Evolutionary conservation across 2,113 vertebrate genomes (phyloP), one percentile per base, ranked within the genome.

Genomic region (Montifringilla adamsi): DNA sequence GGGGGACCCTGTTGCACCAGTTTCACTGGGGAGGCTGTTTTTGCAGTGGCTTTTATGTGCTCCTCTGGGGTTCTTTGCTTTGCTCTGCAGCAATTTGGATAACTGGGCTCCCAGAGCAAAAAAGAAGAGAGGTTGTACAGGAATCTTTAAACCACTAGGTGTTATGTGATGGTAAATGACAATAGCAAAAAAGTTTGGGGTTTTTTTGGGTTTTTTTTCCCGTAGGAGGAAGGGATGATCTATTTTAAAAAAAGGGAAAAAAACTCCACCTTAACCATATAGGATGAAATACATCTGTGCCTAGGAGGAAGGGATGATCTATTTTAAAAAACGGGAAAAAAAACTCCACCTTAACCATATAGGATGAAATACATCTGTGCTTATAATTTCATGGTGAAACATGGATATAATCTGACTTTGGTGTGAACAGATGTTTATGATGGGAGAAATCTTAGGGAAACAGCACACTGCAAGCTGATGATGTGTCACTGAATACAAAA

Each of bases 181-280:
- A 73, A 14, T 11, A 74, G 11, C 16, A 77, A 64, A 44, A 26
- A 22, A 35, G 9, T 2, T 0, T 10, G 22, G 22, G 1, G 14
- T 30, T 31, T 24, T 31, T n/a, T 16, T 5, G 9, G 47, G 47
- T 3, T 0, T 11, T 30, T 27, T 24, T n/a, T n/a, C n/a, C n/a
- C n/a, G n/a, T 20, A 17, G 27, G 21, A 88, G 50, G 8, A 89
- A n/a, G 10, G 23, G 10, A 33, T 67, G 13, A n/a, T 75, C 43
- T 50, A 26, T 58, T 56, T 41, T 31, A 58, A 64, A 82, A 83
- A 73, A 39, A 64, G 8, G n/a, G n/a, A 37, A 24, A 30, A 33
- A 10, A 26, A 39, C 7, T 6, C 0, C 4, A 39, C 4, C 13
- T 8, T 74, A 74, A 7, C 44, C 6, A n/a, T 24, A 10, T n/a